These are phyloP conservation scores for Pseudomyrmex gracilis DNA, from an alignment of 1,140 invertebrate species.

Conservation along the genomic window DNA sequence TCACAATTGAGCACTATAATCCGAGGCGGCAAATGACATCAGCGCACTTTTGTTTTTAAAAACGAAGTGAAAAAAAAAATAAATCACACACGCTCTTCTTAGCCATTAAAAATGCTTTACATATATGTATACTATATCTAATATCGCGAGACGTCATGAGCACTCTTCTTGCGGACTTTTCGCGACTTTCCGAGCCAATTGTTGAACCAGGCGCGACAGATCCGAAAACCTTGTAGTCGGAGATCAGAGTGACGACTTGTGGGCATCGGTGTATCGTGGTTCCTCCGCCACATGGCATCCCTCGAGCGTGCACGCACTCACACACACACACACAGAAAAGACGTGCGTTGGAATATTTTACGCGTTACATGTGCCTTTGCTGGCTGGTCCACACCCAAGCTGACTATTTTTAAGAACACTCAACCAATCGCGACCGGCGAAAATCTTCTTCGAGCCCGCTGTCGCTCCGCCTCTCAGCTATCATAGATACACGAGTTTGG, in stretches of 20 bases:
- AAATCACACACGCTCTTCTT: not conserved
- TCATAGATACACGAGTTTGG: slow-evolving; percentile 74
- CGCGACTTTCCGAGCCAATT: not conserved
- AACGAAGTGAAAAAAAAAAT: not conserved
- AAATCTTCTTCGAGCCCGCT: slow-evolving; percentile 73
- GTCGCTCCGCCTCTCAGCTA: slow-evolving; percentile 77
- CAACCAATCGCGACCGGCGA: slow-evolving; percentile 78
- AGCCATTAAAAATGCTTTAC: no score
- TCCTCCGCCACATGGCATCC: slow-evolving; percentile 75
- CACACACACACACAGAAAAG: slow-evolving; percentile 44
- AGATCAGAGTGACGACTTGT: slow-evolving; percentile 80
- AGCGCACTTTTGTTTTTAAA: not conserved
- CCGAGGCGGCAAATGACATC: no score
- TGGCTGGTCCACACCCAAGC: slow-evolving; percentile 76
- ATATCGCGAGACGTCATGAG: not conserved
- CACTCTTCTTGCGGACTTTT: not conserved
- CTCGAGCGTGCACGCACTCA: slow-evolving; percentile 16
- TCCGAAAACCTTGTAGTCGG: slow-evolving; percentile 79
- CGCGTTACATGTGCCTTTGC: slow-evolving; percentile 69
- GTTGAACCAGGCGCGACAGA: slow-evolving; percentile 59
- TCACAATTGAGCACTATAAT: no score
- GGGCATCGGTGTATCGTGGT: slow-evolving; percentile 57
- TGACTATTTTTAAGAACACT: slow-evolving; percentile 82
- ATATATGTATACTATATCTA: not conserved
- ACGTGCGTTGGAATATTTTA: slow-evolving; percentile 61